Evolutionary conservation across 2,797 vertebrate genomes (phyloP).

Genomic region (Calcarius lapponicus): DNA sequence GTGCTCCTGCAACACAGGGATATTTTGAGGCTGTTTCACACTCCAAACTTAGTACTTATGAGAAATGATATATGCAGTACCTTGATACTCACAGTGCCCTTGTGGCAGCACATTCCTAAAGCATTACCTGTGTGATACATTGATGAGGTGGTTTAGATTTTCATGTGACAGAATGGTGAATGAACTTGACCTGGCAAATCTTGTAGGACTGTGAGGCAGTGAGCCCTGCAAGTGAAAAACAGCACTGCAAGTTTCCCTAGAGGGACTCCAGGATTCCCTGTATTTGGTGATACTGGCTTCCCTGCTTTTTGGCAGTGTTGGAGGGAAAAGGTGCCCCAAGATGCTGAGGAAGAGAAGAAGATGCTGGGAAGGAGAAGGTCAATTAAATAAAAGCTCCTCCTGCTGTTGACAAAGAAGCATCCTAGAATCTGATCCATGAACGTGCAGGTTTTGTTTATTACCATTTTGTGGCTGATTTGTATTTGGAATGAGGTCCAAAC

Average conservation of each 20-base stretch:
- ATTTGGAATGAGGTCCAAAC: background rate
- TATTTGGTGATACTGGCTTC: background rate
- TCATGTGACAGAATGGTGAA: background rate
- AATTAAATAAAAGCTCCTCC: background rate
- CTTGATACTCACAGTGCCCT: background rate
- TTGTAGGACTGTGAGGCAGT: background rate
- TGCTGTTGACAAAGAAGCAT: background rate
- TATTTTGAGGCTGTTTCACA: background rate
- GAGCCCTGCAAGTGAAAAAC: background rate
- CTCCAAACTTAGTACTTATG: background rate
- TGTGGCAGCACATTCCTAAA: background rate
- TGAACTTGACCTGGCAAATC: background rate
- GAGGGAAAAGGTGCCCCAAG: background rate
- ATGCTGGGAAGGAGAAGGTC: background rate
- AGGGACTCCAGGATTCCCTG: background rate
- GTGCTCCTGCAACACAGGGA: background rate
- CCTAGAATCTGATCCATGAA: background rate
- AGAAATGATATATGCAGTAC: background rate
- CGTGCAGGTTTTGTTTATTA: background rate
- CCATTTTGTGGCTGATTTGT: background rate
- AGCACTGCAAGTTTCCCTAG: background rate
- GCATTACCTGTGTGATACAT: background rate
- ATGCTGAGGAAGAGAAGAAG: background rate
- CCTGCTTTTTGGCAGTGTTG: background rate
- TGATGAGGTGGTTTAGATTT: background rate